Conservation (phyloP, 2,113 vertebrate species). For the Epinephelus cyanopodus region DNA sequence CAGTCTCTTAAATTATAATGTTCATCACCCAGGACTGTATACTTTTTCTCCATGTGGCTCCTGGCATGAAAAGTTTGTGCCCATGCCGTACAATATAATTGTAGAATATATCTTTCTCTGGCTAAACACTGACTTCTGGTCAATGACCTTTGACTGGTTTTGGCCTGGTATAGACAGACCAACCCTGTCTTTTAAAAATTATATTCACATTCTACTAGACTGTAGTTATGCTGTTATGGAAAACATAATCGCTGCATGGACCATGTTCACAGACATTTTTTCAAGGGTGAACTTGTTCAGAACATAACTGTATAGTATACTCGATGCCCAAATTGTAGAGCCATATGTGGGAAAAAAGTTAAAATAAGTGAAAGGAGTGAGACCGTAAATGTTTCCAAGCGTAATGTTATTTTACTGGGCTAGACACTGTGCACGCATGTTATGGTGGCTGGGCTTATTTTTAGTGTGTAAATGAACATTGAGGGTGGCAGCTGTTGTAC, state of each 20-base stretch:
- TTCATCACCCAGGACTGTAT: too few relatives aligned
- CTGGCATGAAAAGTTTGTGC: background rate
- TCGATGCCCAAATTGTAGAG: background rate
- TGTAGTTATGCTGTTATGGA: background rate
- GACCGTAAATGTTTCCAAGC: conserved; percentile 2
- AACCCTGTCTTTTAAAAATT: background rate
- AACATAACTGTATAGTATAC: background rate
- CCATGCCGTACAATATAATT: background rate
- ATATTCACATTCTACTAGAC: background rate
- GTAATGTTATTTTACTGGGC: conserved; percentile 4
- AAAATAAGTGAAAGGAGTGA: background rate
- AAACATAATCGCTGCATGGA: background rate
- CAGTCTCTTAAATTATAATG: background rate
- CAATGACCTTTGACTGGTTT: background rate
- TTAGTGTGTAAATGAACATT: conserved; percentile 21
- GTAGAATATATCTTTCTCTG: background rate
- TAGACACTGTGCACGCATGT: background rate
- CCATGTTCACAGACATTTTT: background rate
- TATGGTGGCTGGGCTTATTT: background rate
- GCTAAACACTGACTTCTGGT: background rate
- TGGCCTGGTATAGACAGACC: background rate
- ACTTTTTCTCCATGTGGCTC: background rate
- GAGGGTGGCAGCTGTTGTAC: conserved; percentile 13
- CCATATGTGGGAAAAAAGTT: background rate
- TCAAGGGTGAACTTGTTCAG: background rate